phyloP scores from a whole-genome alignment of 2,888 invertebrate genomes.

The Synanthedon tipuliformis region DNA sequence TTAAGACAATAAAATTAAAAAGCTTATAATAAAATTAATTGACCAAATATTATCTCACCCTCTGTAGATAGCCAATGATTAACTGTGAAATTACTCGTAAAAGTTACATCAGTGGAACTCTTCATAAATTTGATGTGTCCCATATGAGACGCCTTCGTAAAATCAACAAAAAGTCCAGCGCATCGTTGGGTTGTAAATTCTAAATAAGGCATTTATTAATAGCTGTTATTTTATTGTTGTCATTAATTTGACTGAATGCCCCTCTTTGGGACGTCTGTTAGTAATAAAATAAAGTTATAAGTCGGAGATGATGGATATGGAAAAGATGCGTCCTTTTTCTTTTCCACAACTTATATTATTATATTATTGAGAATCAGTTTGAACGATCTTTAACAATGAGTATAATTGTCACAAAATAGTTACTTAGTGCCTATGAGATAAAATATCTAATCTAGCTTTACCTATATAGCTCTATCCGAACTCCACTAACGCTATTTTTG shows the following conservation, averaged over 20 bases:
- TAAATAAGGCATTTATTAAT: slow-evolving; percentile 47
- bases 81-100: slow-evolving; percentile 66
- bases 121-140: slow-evolving; percentile 44
- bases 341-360: no score
- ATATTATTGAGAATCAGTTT: no score
- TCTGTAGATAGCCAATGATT: slow-evolving; percentile 47
- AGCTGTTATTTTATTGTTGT: slow-evolving; percentile 34
- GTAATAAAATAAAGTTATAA: slow-evolving; percentile 7
- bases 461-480: no score
- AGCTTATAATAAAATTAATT: no score
- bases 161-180: not conserved
- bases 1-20: no score
- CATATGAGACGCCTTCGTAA: slow-evolving; percentile 31
- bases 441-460: no score
- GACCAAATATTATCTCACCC: slow-evolving; percentile 9
- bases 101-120: slow-evolving; percentile 56
- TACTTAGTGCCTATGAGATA: not conserved
- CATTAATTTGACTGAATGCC: slow-evolving; percentile 23
- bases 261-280: slow-evolving; percentile 9
- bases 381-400: no score
- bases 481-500: no score
- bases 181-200: slow-evolving; percentile 15
- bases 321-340: no score
- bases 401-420: no score
- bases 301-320: not conserved